These are phyloP conservation scores for Chitala chitala DNA, from an alignment of 2,113 vertebrate species.

Conservation along the genomic window DNA sequence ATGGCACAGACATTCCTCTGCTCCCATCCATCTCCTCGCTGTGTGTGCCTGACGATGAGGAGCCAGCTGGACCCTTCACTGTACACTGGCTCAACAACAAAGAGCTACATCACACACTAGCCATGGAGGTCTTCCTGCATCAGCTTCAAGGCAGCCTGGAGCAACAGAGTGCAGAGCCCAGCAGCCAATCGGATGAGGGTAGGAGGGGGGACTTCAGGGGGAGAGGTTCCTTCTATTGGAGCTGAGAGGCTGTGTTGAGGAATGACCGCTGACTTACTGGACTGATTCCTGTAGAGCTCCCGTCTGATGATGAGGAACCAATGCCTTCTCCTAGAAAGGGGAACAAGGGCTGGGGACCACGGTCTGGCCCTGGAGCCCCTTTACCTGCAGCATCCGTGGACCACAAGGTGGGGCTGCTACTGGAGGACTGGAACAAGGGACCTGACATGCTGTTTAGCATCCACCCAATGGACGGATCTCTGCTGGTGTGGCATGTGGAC, in stretches of 20 bases:
- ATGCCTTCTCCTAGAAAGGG: not conserved
- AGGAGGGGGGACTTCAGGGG: constrained; percentile 17
- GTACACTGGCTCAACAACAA: constrained; percentile 98
- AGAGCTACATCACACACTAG: constrained; percentile 88
- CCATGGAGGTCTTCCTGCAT: constrained; percentile 93
- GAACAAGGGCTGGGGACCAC: constrained; percentile 3
- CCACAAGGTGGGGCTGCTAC: constrained; percentile 83
- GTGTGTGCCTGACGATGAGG: constrained; percentile 75
- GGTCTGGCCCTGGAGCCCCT: constrained; percentile 40
- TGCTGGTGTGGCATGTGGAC: constrained; percentile 94
- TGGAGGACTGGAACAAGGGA: constrained; percentile 91
- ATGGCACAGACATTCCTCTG: constrained; percentile 82
- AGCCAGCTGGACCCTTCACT: constrained; percentile 82
- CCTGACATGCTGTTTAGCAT: constrained; percentile 98
- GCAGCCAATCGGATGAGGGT: constrained; percentile 74
- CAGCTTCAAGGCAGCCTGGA: constrained; percentile 79
- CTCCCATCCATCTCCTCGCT: constrained; percentile 93
- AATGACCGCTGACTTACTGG: not conserved
- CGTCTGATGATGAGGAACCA: constrained; percentile 39
- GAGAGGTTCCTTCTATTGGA: not conserved
- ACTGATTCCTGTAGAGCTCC: not conserved
- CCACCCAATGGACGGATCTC: constrained; percentile 91
- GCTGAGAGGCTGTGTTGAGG: not conserved
- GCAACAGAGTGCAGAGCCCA: constrained; percentile 64
- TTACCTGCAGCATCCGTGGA: constrained; percentile 74